Evolutionary conservation across 2,888 invertebrate genomes (phyloP), one percentile per base, ranked within the genome.

Genomic region (Spatulosminthurus flaviceps): DNA sequence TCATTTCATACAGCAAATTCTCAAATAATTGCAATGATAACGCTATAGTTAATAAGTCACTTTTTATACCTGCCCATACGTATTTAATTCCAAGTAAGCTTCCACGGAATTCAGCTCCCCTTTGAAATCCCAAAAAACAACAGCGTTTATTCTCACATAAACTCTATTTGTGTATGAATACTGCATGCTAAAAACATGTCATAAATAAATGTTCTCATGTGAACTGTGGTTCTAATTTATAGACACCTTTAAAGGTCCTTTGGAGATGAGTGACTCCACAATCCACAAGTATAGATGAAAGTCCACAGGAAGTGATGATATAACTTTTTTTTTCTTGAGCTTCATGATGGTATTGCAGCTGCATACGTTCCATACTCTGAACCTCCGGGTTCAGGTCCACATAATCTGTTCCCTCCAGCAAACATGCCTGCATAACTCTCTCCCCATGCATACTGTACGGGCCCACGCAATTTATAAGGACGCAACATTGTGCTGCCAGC

Each of bases 401-500:
- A 86, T 97, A 94, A 89, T 95, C 93, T 0, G 97, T 91, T 78
- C 92, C 92, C 69, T 91, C 90, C 78, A 92, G 92, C 28, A 97
- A 90, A 83, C 96, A 97, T 0, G 97, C 96, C 85, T 92, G 92
- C 0, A 98, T 93, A 7, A 98, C 95, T 1, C 92, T 91, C 87
- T 97, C 96, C 0, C 98, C 98, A 88, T 92, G 94, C 86, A 95
- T 92, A n/a, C 92, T 89, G 87, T 92, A 95, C 0, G 98, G 98
- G 0, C 98, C 98, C 84, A 95, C 95, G 88, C 95, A 95, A 88
- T 97, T 98, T 0, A 96, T 91, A 34, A 98, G 86, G 0, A 98
- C 91, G 86, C 91, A 92, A 11, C 95, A 91, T 84, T 91, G 91
- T 70, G 89, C 88, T 70, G 95, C 93, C 97, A 98, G 97, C 24